These are phyloP conservation scores for Cettia cetti DNA, from an alignment of 2,113 vertebrate genomes.

Conservation along the genomic window DNA sequence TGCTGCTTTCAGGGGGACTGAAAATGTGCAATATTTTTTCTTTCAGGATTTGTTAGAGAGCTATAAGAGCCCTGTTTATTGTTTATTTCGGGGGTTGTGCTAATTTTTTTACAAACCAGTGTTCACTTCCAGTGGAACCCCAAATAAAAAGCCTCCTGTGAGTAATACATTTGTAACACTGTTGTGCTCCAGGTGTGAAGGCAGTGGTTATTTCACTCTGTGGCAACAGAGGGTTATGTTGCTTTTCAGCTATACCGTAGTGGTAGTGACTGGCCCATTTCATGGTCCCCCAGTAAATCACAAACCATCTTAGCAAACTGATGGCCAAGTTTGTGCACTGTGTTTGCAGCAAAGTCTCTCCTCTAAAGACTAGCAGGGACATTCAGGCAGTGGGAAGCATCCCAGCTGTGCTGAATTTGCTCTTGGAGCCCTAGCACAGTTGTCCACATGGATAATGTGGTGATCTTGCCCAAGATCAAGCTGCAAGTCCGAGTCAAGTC, in stretches of 20 bases:
- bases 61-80: not conserved
- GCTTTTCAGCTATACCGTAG: accelerated
- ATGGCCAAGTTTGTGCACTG: not conserved
- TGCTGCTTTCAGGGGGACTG: not conserved
- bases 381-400: not conserved
- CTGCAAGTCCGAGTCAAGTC: not conserved
- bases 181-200: not conserved
- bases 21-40: not conserved
- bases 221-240: not conserved
- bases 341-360: not conserved
- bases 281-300: not conserved
- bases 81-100: not conserved
- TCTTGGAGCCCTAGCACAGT: not conserved
- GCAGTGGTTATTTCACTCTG: not conserved
- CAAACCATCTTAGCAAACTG: not conserved
- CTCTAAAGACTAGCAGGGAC: not conserved
- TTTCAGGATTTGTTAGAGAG: not conserved
- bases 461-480: not conserved
- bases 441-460: accelerated
- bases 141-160: not conserved
- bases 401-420: not conserved
- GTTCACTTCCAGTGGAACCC: not conserved
- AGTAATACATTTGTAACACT: not conserved
- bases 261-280: not conserved
- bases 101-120: not conserved